Evolutionary conservation across 1,140 invertebrate genomes (phyloP).

Genomic region (Drosophila sucinea): DNA sequence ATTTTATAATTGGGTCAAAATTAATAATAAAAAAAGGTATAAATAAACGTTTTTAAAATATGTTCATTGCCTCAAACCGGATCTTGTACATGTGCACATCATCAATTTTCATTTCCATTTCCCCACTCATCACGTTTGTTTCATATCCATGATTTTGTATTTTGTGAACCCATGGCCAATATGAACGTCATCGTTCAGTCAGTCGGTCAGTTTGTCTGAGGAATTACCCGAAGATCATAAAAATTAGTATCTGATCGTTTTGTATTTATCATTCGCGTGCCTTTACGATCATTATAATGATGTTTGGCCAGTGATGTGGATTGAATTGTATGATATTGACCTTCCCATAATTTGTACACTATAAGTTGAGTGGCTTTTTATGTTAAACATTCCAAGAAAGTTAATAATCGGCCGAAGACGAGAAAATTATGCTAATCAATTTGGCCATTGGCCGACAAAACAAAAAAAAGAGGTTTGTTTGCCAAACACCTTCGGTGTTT

Average conservation of each 20-base stretch:
- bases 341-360: conserved; percentile 44
- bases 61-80: conserved; percentile 67
- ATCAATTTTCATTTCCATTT: conserved; percentile 40
- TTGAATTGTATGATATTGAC: conserved; percentile 64
- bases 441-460: conserved; percentile 5
- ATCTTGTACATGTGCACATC: conserved; percentile 50
- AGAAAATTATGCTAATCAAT: conserved; percentile 71
- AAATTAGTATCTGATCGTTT: conserved; percentile 48
- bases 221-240: conserved; percentile 79
- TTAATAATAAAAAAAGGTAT: conserved; percentile 42
- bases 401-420: conserved; percentile 54
- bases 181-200: conserved; percentile 48
- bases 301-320: conserved; percentile 64
- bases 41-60: conserved; percentile 31
- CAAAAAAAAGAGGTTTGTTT: conserved; percentile 33
- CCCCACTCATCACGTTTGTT: conserved; percentile 9
- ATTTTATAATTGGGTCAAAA: conserved; percentile 76
- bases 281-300: conserved; percentile 48
- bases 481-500: conserved; percentile 53
- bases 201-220: conserved; percentile 36
- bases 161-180: conserved; percentile 63
- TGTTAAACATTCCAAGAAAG: conserved; percentile 79
- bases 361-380: conserved; percentile 64
- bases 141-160: conserved; percentile 28
- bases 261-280: conserved; percentile 27